Evolutionary conservation across 2,888 invertebrate species (phyloP), one percentile per base, ranked within the genome.

Genomic region (Imbricaverruca yamaguchii): DNA sequence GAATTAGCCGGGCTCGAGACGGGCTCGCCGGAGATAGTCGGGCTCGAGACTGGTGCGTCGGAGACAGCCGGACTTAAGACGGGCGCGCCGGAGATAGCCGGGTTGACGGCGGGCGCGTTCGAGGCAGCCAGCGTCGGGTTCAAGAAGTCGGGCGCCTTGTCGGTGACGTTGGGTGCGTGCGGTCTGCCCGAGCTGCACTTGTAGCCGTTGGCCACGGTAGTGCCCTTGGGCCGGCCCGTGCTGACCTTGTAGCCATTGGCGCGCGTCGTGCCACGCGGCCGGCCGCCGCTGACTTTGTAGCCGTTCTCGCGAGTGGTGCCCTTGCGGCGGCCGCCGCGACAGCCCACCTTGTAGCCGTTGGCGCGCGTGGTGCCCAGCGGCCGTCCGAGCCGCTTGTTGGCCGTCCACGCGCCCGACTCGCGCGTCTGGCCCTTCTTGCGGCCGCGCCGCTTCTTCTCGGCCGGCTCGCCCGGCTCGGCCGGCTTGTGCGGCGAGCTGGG

Each of bases 301-400:
- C 74, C 74, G 53, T 74, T 74, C 7, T 12, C 74, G 39, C 74
- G 39, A 2, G 74, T 74, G 53, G 74, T 74, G 53, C 74, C 74
- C 74, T 74, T 74, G 8, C 74, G 39, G 6, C 74, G 39, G 39
- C 74, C 74, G 74, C 74, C 74, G 53, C 74, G 74, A 18, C 74
- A 74, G 53, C 74, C 74, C 74, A 74, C 74, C 74, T 74, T 74
- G 74, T 53, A 74, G 53, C 74, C 74, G 13, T 74, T 74, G 74
- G 74, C 74, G 74, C 74, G 74, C 53, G 74, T 74, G 53, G 74
- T 74, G 74, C 74, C 74, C 18, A 53, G 53, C 0, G 74, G 74
- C 74, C 74, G 74, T 12, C 74, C 74, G 13, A 74, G 74, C 53
- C 74, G 25, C 74, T 74, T 74, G 74, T 74, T 74, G 74, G 74